Base-by-base conservation (phyloP, 1,140 invertebrate genomes). In the Diploscapter pachys region DNA sequence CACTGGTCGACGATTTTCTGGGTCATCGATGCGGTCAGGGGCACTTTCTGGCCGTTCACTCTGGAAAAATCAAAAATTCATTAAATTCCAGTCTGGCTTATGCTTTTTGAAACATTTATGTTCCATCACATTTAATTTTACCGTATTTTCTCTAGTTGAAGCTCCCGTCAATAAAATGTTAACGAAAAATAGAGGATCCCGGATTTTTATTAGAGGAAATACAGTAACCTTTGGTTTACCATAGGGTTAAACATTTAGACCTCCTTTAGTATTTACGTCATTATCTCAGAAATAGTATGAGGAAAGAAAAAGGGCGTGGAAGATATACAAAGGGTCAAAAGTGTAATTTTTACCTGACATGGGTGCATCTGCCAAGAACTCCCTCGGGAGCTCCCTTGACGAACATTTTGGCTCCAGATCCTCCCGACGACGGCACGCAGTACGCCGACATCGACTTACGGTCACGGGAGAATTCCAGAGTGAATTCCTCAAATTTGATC, bases 401-500 rank as follows among this genome's bases (percentile, higher is more conserved):
- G 67, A 72, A 74, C 63, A 81, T 74, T 48, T 79, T 78, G 11
- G 71, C 63, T 64, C 52, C 69, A 78, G 63, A 78, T 59, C 66
- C 71, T 62, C 82, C 81, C 50, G 71, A 52, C 6, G 81, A 92
- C 91, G 71, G 91, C 91, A 63, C 93, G 88, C 87, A 85, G 73
- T 81, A 85, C 4, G 74, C 67, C 61, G 83, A 98, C 97, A 99
- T 99, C 71, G 96, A 99, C 90, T 99, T 99, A 87, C 97, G 92
- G 90, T 99, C 97, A 83, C 97, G 92, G 4, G 96, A 98, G 90
- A 99, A 99, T 86, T 99, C 97, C 70, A 99, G 89, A 11, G 97
- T 99, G 89, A 98, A 98, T 87, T 99, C 96, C 31, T 31, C 31
- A 31, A 31, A 31, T 64, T 9, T 13, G 2, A 64, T 13, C 9